Base-by-base conservation (phyloP, 35 echinoderm and acorn worm genomes). In the Apostichopus californicus region DNA sequence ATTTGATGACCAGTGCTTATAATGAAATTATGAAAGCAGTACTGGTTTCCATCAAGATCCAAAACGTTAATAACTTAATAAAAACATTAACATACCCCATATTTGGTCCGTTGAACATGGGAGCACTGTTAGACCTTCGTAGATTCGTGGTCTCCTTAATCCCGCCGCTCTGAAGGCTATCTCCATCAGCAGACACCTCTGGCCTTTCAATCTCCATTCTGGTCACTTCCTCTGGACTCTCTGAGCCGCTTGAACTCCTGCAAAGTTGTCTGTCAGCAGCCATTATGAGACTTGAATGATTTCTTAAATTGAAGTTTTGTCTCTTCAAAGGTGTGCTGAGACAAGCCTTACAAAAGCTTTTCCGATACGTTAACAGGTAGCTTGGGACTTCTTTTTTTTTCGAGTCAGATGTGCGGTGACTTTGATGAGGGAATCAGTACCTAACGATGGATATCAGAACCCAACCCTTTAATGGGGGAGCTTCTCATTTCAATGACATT, bases 21-120 rank as follows among this genome's bases (percentile, higher is more conserved):
- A 46, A 46, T 46, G 34, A 46, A 46, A 46, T 46, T 46, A 46
- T 46, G 34, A 46, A 46, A 46, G 34, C 34, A 46, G 34, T 46
- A 46, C 34, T 46, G 34, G 3, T 46, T 46, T 46, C 34, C 34
- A 46, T 46, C 3, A 3, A 46, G 34, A 46, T 46, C 34, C 34
- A 46, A 46, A 3, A 46, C 34, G 34, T 3, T 2, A 46, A 46
- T 4, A 46, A 46, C 34, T 46, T 46, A 3, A 46, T 46, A 3
- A 46, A 46, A 46, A 46, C 34, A 3, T 46, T 68, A 75, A 75
- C 3, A 28, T 87, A 98, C 96, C 92, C 93, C 92, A 98, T 94
- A 86, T 92, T 95, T 70, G 96, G 96, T 57, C 96, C 96, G 90
- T 98, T 95, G 82, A 98, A 95, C 96, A 98, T 98, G 77, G 96